Base-by-base conservation (phyloP, 2,888 invertebrate genomes). In the Drosophila mayaguana region DNA sequence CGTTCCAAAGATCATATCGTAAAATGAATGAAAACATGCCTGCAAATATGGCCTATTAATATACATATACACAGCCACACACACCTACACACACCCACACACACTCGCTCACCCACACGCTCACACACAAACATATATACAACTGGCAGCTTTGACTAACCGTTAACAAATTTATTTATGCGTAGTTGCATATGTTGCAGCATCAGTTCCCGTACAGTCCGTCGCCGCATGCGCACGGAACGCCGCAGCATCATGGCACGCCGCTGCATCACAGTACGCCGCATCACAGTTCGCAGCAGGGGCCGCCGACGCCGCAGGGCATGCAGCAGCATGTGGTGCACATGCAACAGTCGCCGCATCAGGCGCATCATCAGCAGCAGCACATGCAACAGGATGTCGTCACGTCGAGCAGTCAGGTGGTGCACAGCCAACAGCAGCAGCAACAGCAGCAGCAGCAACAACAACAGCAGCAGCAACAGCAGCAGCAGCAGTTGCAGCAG, bases 121-220 rank as follows among this genome's bases (percentile, higher is more conserved):
- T 20, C 18, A n/a, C 50, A 20, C 38, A 32, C 28, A 53, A 40
- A 42, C 40, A 48, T 46, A 51, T n/a, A 67, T 62, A 69, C 62
- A 71, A 57, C 68, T 82, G 80, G 57, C 83, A 74, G 75, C 87
- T 72, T 72, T 81, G 54, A 88, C 83, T 84, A 89, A 84, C 83
- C 70, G 42, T 64, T 72, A 76, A 78, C 42, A 51, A 64, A 88
- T 85, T 88, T 90, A 91, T 91, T 91, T 91, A 90, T 79, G 90
- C 86, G 90, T 91, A 83, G 92, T 91, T 92, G 86, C 92, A 92
- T 89, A 92, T 92, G 90, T 92, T 93, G 90, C 92, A 92, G 90
- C 93, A 93, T 89, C 92, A 93, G 88, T 93, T 93, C 89, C 93
- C 93, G 88, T 93, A 93, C 74, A 93, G 93, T 82, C 93, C 93